phyloP scores from a whole-genome alignment of 2,888 invertebrate species.

The Bombylius major region DNA sequence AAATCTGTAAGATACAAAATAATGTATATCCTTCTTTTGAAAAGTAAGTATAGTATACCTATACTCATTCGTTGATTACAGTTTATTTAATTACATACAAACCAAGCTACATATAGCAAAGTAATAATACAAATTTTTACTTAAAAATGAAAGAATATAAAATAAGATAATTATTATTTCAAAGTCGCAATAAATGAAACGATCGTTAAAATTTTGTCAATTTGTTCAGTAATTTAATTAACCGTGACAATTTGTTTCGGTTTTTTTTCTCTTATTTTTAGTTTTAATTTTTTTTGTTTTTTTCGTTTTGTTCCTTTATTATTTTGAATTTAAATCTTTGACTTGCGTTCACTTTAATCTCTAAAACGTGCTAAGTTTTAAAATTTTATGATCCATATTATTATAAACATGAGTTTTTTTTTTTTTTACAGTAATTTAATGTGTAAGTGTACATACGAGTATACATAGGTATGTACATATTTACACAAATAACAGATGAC shows the following conservation, averaged over 20 bases:
- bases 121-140: too few relatives aligned
- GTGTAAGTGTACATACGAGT: too few relatives aligned
- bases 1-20: too few relatives aligned
- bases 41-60: too few relatives aligned
- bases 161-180: too few relatives aligned
- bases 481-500: neutral
- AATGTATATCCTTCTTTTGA: too few relatives aligned
- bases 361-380: slow-evolving; percentile 9
- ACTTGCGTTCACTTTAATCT: slow-evolving; percentile 8
- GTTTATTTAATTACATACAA: too few relatives aligned
- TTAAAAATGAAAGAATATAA: too few relatives aligned
- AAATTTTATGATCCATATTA: slow-evolving; percentile 4
- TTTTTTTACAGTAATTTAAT: too few relatives aligned
- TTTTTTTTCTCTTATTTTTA: neutral
- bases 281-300: neutral
- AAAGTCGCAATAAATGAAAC: neutral
- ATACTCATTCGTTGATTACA: too few relatives aligned
- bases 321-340: neutral
- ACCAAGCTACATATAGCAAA: too few relatives aligned
- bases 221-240: slow-evolving; percentile 12
- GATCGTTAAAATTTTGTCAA: slow-evolving; percentile 7
- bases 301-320: neutral
- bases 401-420: too few relatives aligned
- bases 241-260: slow-evolving; percentile 7
- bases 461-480: neutral